phyloP scores from a whole-genome alignment of 1,140 invertebrate genomes.

The Linepithema humile region DNA sequence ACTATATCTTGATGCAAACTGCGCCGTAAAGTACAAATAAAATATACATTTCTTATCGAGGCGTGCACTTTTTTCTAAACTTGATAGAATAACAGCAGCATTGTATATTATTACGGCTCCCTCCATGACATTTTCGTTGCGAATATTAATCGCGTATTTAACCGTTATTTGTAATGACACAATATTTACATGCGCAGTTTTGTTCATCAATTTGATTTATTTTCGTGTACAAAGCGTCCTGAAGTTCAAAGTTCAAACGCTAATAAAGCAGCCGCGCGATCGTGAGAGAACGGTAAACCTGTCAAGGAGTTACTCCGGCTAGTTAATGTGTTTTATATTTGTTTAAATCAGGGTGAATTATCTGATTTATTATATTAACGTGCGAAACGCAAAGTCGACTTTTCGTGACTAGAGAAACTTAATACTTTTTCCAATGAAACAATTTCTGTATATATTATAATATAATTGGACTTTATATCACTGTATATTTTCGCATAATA shows the following conservation, averaged over 20 bases:
- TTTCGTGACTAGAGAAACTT: not conserved
- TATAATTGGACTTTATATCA: no score
- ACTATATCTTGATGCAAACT: not conserved
- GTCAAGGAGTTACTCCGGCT: not conserved
- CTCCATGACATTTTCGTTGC: not conserved
- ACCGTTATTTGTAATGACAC: not conserved
- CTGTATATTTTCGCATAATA: slow-evolving; percentile 7
- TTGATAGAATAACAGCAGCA: not conserved
- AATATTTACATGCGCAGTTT: not conserved
- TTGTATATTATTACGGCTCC: not conserved
- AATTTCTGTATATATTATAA: not conserved
- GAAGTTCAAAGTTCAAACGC: slow-evolving; percentile 41
- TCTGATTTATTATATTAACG: not conserved
- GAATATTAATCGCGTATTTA: not conserved
- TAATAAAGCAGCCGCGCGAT: not conserved
- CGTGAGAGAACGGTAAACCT: not conserved
- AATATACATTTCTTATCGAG: not conserved
- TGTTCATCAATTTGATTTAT: slow-evolving; percentile 14
- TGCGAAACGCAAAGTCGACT: not conserved
- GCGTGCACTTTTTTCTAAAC: not conserved
- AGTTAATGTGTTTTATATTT: not conserved
- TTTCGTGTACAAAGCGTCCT: not conserved
- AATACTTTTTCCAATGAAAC: not conserved
- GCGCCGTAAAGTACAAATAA: not conserved
- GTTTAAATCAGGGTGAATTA: slow-evolving; percentile 14